These are phyloP conservation scores for Antheraea yamamai DNA, from an alignment of 2,888 invertebrate species.

Conservation along the genomic window DNA sequence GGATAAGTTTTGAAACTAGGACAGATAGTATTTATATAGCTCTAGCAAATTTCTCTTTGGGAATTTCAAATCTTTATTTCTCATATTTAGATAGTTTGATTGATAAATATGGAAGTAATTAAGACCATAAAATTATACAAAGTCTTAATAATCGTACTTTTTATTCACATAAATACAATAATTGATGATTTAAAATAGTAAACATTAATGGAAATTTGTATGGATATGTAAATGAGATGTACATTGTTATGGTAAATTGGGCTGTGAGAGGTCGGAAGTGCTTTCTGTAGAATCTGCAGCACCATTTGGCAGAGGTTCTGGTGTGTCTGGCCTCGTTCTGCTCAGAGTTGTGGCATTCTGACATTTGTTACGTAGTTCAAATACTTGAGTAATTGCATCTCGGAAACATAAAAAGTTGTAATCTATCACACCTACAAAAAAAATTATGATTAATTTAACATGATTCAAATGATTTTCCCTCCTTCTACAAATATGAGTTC, in stretches of 20 bases:
- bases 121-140: not conserved
- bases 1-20: no score
- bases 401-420: slow-evolving; percentile 99
- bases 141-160: slow-evolving; percentile 5
- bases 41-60: no score
- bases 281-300: slow-evolving; percentile 64
- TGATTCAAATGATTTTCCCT: not conserved
- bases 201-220: slow-evolving; percentile 10
- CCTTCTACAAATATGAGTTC: no score
- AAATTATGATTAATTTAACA: slow-evolving; percentile 22
- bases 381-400: slow-evolving; percentile 97
- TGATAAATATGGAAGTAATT: not conserved
- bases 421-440: slow-evolving; percentile 93
- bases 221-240: slow-evolving; percentile 16
- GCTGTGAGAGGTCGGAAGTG: slow-evolving; percentile 57
- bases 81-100: no score
- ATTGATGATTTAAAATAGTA: slow-evolving; percentile 1
- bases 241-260: slow-evolving; percentile 61
- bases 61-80: no score
- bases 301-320: slow-evolving; percentile 64
- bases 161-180: slow-evolving; percentile 19
- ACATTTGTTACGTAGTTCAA: slow-evolving; percentile 90
- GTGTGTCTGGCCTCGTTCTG: slow-evolving; percentile 51
- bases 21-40: no score
- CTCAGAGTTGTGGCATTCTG: slow-evolving; percentile 67